A percentile compares a stretch with the other conserved stretches of the same genome.
Conservation (phyloP, 2,888 invertebrate genomes). For the Euplexia lucipara region DNA sequence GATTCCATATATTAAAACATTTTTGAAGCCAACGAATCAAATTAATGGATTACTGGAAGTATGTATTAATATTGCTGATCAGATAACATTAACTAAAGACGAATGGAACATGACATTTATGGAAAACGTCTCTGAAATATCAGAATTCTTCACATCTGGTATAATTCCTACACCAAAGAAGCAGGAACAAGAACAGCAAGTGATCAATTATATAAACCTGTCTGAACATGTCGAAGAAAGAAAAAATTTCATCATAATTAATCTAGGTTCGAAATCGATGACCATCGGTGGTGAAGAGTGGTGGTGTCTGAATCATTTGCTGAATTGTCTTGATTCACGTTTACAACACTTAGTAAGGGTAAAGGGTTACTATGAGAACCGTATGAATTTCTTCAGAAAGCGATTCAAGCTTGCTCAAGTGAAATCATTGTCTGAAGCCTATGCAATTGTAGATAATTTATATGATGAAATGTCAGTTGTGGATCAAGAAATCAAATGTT, state of each 20-base stretch:
- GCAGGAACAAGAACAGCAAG: conserved; percentile 2
- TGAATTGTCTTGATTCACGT: conserved; percentile 6
- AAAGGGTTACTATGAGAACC: conserved; percentile 5
- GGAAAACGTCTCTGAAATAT: conserved; percentile 10
- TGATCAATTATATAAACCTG: conserved; percentile 11
- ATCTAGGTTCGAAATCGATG: background rate
- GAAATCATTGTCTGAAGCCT: conserved; percentile 1
- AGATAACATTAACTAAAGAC: conserved; percentile 2
- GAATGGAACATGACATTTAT: conserved; percentile 2
- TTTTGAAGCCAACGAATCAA: conserved; percentile 5
- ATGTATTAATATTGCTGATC: conserved; percentile 5
- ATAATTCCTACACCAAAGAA: background rate
- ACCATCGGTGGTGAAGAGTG: background rate
- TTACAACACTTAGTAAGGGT: background rate
- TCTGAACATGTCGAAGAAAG: conserved; percentile 10
- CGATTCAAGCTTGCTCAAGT: background rate
- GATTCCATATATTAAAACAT: conserved; percentile 13
- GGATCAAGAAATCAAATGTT: conserved; percentile 2
- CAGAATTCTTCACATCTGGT: conserved; percentile 3
- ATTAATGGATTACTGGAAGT: conserved; percentile 9
- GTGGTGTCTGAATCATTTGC: conserved; percentile 1
- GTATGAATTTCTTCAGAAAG: conserved; percentile 3
- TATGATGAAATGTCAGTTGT: conserved; percentile 7
- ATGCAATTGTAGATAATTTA: background rate
- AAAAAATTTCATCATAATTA: background rate